Percentiles rank a stretch among this genome's conserved stretches.
Conservation (phyloP, 2,888 invertebrate genomes). For the Epistrophe grossulariae region DNA sequence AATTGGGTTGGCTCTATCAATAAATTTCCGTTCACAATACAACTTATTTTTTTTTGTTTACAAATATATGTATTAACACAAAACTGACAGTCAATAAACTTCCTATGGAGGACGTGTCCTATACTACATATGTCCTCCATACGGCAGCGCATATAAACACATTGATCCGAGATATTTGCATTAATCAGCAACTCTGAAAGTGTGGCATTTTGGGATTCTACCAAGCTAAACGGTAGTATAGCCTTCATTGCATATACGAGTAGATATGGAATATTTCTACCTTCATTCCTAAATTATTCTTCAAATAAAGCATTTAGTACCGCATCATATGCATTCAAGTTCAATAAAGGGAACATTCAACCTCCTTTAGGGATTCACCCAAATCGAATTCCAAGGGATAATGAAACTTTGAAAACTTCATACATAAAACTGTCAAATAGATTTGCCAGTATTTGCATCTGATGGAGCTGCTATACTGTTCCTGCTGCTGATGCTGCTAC, state of each 20-base stretch:
- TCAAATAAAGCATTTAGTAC: constrained; percentile 32
- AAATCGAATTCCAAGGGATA: constrained; percentile 60
- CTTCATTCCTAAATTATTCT: constrained; percentile 27
- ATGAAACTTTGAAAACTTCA: constrained; percentile 50
- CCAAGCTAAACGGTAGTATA: constrained; percentile 6
- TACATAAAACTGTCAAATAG: constrained; percentile 60
- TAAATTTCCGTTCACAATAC: too few relatives aligned
- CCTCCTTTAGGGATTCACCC: constrained; percentile 30
- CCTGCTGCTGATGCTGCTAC: neutral
- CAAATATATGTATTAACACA: neutral
- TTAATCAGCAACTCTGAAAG: constrained; percentile 42
- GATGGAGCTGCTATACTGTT: constrained; percentile 15
- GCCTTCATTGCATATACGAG: neutral
- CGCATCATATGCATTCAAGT: constrained; percentile 21
- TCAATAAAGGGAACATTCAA: constrained; percentile 34
- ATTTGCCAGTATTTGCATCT: constrained; percentile 56
- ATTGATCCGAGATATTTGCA: constrained; percentile 22
- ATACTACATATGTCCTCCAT: neutral
- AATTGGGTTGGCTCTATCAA: too few relatives aligned
- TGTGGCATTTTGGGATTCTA: constrained; percentile 28
- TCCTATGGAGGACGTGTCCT: neutral
- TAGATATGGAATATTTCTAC: neutral
- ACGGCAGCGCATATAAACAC: neutral
- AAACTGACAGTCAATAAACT: constrained; percentile 14
- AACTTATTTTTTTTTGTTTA: too few relatives aligned